Evolutionary conservation across 2,113 vertebrate species (phyloP).

Genomic region (Cettia cetti): DNA sequence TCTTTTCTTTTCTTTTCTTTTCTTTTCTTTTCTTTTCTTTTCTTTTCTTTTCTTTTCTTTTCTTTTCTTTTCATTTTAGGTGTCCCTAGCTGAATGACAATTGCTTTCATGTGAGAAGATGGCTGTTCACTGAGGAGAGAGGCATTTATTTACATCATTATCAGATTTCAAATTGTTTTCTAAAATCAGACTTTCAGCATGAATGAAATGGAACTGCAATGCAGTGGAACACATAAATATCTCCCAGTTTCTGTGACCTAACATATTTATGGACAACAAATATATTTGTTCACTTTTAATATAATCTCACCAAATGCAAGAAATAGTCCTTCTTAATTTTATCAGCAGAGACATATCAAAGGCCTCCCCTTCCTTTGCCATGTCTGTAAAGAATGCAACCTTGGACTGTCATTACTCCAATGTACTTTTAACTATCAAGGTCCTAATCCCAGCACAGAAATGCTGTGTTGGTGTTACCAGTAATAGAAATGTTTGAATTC

Average conservation of each 20-base stretch:
- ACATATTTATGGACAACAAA: neutral
- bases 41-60: too few species aligned
- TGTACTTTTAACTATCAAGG: conserved; percentile 48
- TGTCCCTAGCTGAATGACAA: neutral
- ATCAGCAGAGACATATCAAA: conserved; percentile 12
- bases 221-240: neutral
- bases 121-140: neutral
- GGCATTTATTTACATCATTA: neutral
- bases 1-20: too few species aligned
- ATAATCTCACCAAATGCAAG: neutral
- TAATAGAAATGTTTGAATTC: conserved; percentile 68
- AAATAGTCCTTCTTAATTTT: conserved; percentile 15
- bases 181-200: neutral
- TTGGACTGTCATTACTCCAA: conserved; percentile 57
- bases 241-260: neutral
- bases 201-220: neutral
- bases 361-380: neutral
- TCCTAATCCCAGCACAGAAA: conserved; percentile 46
- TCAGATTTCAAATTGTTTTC: neutral
- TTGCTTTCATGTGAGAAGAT: neutral
- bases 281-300: neutral
- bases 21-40: too few species aligned
- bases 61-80: neutral
- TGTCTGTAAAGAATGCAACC: neutral
- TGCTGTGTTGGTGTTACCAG: conserved; percentile 60